Percentiles rank a stretch among this genome's conserved stretches.
These are phyloP conservation scores for Caenorhabditis sp. DNA, from an alignment of 2,888 invertebrate species.

Conservation along the genomic window DNA sequence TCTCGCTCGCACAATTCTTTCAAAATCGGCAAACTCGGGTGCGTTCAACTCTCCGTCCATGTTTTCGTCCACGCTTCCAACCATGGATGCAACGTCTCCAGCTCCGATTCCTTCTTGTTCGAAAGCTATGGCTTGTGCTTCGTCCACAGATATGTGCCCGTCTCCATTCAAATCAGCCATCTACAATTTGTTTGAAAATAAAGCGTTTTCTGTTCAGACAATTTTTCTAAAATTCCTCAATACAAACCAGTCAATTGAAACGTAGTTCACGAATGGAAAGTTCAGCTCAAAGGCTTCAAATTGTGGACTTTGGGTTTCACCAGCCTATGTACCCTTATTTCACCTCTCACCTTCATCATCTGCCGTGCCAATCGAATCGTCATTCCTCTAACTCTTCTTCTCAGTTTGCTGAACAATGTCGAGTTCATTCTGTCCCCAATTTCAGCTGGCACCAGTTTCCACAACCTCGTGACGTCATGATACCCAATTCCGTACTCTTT, in stretches of 20 bases:
- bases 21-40: conserved; percentile 82
- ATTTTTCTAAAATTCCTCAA: no score
- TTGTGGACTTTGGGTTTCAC: no score
- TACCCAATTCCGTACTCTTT: conserved; percentile 82
- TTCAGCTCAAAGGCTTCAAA: no score
- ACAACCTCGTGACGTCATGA: conserved; percentile 81
- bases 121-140: conserved; percentile 81
- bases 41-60: conserved; percentile 81
- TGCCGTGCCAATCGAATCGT: conserved; percentile 81
- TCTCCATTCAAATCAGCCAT: conserved; percentile 79
- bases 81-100: conserved; percentile 81
- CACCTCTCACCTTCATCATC: conserved; percentile 81
- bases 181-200: conserved; percentile 29
- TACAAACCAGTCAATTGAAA: no score
- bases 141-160: conserved; percentile 81
- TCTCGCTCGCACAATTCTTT: conserved; percentile 79
- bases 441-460: conserved; percentile 80
- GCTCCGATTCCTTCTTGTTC: conserved; percentile 79
- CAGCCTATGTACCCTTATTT: no score
- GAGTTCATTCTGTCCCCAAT: conserved; percentile 76
- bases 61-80: conserved; percentile 79
- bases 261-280: no score
- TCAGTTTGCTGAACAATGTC: conserved; percentile 77
- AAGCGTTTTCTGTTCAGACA: no score
- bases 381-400: conserved; percentile 82